Percentiles rank a stretch among this genome's conserved stretches.
These are phyloP conservation scores for Choristoneura rosaceana DNA, from an alignment of 2,888 invertebrate species.

Conservation along the genomic window DNA sequence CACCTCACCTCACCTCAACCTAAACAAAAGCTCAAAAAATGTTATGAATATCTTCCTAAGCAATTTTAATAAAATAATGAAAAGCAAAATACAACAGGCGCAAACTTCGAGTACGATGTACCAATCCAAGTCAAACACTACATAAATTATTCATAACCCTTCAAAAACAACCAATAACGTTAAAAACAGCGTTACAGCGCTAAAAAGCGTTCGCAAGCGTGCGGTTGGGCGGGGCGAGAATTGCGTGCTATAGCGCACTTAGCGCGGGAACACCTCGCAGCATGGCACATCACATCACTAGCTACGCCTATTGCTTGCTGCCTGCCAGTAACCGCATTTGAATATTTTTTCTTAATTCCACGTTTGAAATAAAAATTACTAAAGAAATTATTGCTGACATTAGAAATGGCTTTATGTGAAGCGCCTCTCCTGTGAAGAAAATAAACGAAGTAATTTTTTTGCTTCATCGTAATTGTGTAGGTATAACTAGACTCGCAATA, in stretches of 20 bases:
- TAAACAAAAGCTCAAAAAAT: background rate
- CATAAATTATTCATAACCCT: slow-evolving; percentile 40
- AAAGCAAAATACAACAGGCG: background rate
- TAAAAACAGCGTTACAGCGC: slow-evolving; percentile 40
- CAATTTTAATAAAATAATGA: background rate
- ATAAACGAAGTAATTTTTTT: no score
- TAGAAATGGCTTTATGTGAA: slow-evolving; percentile 5
- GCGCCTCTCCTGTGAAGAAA: background rate
- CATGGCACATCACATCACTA: slow-evolving; percentile 81
- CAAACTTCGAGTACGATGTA: slow-evolving; percentile 19
- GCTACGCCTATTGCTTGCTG: slow-evolving; percentile 75
- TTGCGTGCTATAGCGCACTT: slow-evolving; percentile 79
- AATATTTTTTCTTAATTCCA: slow-evolving; percentile 36
- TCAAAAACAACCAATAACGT: slow-evolving; percentile 40
- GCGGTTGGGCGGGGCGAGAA: slow-evolving; percentile 77
- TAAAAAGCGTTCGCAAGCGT: slow-evolving; percentile 59
- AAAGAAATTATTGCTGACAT: slow-evolving; percentile 17
- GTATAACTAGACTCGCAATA: no score
- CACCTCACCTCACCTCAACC: no score
- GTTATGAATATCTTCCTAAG: background rate
- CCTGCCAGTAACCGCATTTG: slow-evolving; percentile 57
- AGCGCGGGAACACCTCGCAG: slow-evolving; percentile 76
- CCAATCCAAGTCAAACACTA: slow-evolving; percentile 27
- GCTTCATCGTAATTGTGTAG: no score
- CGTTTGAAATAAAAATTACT: slow-evolving; percentile 29